phyloP scores from a whole-genome alignment of 2,888 invertebrate genomes.

The Helicoverpa assulta region DNA sequence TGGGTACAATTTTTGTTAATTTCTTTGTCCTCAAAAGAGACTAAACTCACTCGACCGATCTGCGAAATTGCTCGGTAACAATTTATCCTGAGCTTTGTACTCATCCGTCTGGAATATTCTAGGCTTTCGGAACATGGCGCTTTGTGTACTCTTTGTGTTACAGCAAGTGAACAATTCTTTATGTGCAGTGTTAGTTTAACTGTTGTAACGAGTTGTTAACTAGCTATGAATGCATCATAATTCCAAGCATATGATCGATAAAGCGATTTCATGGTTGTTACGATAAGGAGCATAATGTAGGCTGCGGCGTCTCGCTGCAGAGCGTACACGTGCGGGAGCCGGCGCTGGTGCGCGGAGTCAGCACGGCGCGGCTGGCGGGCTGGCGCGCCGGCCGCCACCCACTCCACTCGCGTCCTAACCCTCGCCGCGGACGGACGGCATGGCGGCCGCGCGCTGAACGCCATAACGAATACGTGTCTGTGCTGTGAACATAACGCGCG shows the following conservation, averaged over 20 bases:
- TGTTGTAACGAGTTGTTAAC: conserved; percentile 47
- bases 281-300: conserved; percentile 36
- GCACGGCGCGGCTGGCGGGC: conserved; percentile 37
- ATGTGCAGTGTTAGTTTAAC: conserved; percentile 25
- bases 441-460: conserved; percentile 74
- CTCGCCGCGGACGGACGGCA: conserved; percentile 80
- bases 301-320: not conserved
- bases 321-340: conserved; percentile 1
- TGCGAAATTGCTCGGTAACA: conserved; percentile 26
- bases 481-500: conserved; percentile 73
- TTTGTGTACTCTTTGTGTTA: conserved; percentile 13
- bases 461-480: conserved; percentile 70
- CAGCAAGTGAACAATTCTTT: not conserved
- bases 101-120: conserved; percentile 32
- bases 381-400: conserved; percentile 48
- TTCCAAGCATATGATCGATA: conserved; percentile 40
- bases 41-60: conserved; percentile 20
- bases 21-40: conserved; percentile 13
- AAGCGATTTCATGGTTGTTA: conserved; percentile 52
- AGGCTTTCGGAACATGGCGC: conserved; percentile 2
- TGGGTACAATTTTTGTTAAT: conserved; percentile 8
- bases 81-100: not conserved
- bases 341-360: conserved; percentile 32
- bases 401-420: conserved; percentile 81
- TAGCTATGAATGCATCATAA: conserved; percentile 52